Conservation (phyloP, 2,888 invertebrate species). For the Theristus sp. region DNA sequence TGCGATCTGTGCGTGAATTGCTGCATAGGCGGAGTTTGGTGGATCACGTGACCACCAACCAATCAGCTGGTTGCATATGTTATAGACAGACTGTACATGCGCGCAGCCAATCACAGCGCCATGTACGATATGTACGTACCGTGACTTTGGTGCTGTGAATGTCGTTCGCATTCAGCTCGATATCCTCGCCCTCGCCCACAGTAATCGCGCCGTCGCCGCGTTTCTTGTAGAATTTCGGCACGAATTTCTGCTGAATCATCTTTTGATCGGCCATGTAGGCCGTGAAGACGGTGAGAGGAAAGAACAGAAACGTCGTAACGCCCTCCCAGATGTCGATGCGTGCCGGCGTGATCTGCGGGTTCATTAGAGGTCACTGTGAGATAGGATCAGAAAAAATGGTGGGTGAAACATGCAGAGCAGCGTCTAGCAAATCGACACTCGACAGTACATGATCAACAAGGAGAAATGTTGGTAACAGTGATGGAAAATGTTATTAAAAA, state of each 20-base stretch:
- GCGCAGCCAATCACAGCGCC: no score
- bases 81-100: no score
- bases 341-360: slow-evolving; percentile 39
- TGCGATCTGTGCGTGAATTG: no score
- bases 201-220: neutral
- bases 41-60: no score
- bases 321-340: slow-evolving; percentile 95
- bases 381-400: neutral
- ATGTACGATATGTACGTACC: neutral
- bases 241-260: slow-evolving; percentile 24
- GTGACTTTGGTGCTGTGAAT: neutral
- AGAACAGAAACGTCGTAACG: slow-evolving; percentile 77
- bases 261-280: slow-evolving; percentile 83
- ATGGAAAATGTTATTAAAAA: no score
- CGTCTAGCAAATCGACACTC: no score
- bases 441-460: no score
- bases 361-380: neutral
- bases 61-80: no score
- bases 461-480: no score
- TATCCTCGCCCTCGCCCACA: neutral
- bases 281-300: slow-evolving; percentile 82
- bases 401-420: no score
- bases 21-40: no score
- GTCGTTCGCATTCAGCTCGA: neutral
- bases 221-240: neutral